Percentiles rank a stretch among this genome's conserved stretches.
These are phyloP conservation scores for Cichladusa arquata DNA, from an alignment of 2,113 vertebrate species.

Conservation along the genomic window DNA sequence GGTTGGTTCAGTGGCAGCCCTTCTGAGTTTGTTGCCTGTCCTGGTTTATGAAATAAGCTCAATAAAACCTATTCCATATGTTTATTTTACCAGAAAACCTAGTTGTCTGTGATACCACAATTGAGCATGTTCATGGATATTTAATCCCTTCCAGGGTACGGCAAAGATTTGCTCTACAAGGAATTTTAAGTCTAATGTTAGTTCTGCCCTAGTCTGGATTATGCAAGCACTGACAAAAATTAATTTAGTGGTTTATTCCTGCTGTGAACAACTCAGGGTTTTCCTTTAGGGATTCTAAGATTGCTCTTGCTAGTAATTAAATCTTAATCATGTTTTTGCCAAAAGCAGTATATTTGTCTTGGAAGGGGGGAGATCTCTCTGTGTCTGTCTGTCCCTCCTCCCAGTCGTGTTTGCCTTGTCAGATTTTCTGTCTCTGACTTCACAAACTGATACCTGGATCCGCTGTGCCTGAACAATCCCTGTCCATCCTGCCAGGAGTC, in stretches of 20 bases:
- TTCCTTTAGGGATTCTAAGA: neutral
- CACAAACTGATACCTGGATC: neutral
- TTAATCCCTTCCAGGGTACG: neutral
- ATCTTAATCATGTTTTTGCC: neutral
- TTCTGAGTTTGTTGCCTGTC: neutral
- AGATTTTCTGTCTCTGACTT: neutral
- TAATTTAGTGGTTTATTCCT: constrained; percentile 1
- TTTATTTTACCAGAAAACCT: constrained; percentile 11
- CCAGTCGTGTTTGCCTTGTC: neutral
- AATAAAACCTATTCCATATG: neutral
- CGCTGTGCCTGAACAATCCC: neutral
- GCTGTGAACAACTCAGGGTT: neutral
- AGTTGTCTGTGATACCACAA: neutral
- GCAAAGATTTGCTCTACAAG: neutral
- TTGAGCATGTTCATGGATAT: neutral
- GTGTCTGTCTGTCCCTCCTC: neutral
- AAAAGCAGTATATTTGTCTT: neutral
- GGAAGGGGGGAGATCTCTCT: neutral
- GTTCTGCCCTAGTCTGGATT: neutral
- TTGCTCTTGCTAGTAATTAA: neutral
- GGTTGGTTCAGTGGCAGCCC: neutral
- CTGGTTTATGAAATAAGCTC: neutral
- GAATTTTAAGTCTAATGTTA: neutral
- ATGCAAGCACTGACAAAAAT: neutral
- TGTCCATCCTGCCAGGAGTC: neutral